phyloP scores from a whole-genome alignment of 2,113 vertebrate genomes.

The Cheilinus undulatus region DNA sequence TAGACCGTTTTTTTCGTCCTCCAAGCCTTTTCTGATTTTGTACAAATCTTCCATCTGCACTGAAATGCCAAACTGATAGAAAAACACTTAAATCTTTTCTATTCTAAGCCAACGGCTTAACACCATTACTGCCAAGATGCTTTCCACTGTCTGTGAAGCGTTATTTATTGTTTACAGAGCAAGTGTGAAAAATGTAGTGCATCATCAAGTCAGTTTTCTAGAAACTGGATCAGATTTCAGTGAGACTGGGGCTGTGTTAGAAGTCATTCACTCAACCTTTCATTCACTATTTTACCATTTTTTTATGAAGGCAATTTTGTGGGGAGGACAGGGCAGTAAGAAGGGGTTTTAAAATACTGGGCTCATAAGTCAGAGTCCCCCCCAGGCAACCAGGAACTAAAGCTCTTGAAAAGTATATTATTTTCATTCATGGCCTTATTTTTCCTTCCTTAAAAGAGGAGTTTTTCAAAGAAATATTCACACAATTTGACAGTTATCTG shows the following conservation, averaged over 20 bases:
- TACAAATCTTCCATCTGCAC: slow-evolving; percentile 15
- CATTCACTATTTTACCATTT: slow-evolving; percentile 5
- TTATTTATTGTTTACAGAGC: slow-evolving; percentile 58
- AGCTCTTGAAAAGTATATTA: not conserved
- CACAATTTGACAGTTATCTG: no score
- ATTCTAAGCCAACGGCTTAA: slow-evolving; percentile 41
- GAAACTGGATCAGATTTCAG: slow-evolving; percentile 13
- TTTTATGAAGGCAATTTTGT: not conserved
- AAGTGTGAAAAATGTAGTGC: slow-evolving; percentile 52
- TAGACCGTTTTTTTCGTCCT: not conserved
- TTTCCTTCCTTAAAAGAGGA: no score
- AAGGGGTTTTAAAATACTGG: not conserved
- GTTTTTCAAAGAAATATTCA: no score
- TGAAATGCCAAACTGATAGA: slow-evolving; percentile 26
- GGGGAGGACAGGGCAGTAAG: not conserved
- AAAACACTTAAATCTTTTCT: slow-evolving; percentile 34
- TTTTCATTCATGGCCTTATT: not conserved
- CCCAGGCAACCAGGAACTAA: not conserved
- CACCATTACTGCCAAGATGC: slow-evolving; percentile 51
- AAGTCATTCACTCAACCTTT: slow-evolving; percentile 9
- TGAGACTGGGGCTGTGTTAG: not conserved
- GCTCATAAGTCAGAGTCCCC: not conserved
- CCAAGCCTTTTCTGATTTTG: slow-evolving; percentile 12
- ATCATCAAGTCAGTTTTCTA: slow-evolving; percentile 22
- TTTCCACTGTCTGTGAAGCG: slow-evolving; percentile 53